phyloP scores from a whole-genome alignment of 2,888 invertebrate species.

The Hypercompe scribonia region DNA sequence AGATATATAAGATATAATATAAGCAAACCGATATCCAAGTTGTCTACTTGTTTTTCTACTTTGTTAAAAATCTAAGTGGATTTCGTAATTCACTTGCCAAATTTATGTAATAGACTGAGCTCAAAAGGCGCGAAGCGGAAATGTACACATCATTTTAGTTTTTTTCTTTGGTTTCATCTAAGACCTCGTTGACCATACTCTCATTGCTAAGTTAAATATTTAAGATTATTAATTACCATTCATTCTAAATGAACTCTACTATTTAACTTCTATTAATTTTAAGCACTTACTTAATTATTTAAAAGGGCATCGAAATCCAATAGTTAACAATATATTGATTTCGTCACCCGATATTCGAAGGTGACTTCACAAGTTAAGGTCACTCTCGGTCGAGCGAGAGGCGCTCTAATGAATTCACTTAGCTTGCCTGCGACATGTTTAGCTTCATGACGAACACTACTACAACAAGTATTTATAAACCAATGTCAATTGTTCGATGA shows the following conservation, averaged over 20 bases:
- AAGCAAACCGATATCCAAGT: neutral
- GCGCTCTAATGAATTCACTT: conserved; percentile 63
- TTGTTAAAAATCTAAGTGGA: neutral
- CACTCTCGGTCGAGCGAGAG: conserved; percentile 42
- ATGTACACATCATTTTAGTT: neutral
- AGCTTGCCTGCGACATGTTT: conserved; percentile 42
- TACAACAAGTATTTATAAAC: conserved; percentile 9
- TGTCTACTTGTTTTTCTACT: neutral
- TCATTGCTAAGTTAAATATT: neutral
- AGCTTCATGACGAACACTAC: conserved; percentile 30
- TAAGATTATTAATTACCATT: neutral
- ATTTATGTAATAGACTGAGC: neutral
- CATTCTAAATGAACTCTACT: neutral
- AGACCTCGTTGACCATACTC: neutral
- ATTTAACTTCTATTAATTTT: neutral
- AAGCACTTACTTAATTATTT: neutral
- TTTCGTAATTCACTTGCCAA: neutral
- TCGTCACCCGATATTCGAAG: conserved; percentile 15
- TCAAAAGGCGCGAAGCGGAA: neutral
- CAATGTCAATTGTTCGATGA: conserved; percentile 23
- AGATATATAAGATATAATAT: neutral
- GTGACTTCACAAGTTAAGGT: conserved; percentile 49
- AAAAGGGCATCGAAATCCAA: neutral
- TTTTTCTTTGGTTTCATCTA: neutral
- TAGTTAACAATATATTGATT: neutral